Conservation (phyloP, 2,113 vertebrate species). For the Sturnira hondurensis region DNA sequence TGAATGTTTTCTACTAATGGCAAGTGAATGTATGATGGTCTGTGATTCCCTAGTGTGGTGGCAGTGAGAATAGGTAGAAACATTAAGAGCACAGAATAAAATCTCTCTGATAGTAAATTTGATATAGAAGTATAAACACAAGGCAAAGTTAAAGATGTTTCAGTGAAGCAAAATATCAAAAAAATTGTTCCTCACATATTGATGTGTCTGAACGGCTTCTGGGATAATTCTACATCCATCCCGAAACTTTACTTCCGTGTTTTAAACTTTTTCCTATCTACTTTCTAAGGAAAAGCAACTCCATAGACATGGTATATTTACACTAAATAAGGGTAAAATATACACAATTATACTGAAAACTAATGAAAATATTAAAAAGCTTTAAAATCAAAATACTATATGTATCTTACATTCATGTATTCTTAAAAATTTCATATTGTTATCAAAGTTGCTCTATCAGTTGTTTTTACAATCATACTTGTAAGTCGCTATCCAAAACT, state of each 20-base stretch:
- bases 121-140: neutral
- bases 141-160: conserved; percentile 21
- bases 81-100: neutral
- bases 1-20: neutral
- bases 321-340: neutral
- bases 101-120: neutral
- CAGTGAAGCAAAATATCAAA: neutral
- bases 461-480: neutral
- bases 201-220: neutral
- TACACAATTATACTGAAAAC: neutral
- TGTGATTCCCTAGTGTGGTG: neutral
- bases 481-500: neutral
- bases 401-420: neutral
- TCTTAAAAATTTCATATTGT: neutral
- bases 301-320: neutral
- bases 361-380: neutral
- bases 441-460: neutral
- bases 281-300: neutral
- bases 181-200: neutral
- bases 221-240: neutral
- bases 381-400: neutral
- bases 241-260: neutral
- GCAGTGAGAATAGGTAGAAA: neutral
- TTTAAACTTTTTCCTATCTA: neutral
- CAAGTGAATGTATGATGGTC: neutral